Conservation (phyloP, 2,113 vertebrate species). For the Brachionichthys hirsutus region DNA sequence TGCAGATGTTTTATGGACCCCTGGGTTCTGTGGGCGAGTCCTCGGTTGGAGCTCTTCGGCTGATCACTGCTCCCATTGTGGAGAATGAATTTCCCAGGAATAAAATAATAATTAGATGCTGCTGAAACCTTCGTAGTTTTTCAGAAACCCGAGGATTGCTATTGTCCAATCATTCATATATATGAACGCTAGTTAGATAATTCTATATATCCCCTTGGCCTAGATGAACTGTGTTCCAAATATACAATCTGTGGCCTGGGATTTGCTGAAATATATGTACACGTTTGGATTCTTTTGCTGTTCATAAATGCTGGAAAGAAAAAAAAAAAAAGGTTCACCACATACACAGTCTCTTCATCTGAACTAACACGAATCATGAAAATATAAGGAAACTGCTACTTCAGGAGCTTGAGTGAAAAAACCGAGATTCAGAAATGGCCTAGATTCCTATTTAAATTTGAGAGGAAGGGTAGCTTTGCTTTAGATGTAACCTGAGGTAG, state of each 20-base stretch:
- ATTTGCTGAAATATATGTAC: too few relatives aligned
- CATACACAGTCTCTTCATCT: too few relatives aligned
- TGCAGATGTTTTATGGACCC: not conserved
- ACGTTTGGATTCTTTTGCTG: too few relatives aligned
- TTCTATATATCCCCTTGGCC: too few relatives aligned
- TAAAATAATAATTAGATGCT: not conserved
- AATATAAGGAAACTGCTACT: not conserved
- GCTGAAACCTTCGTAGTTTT: too few relatives aligned
- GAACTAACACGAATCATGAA: not conserved
- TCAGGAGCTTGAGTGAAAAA: conserved; percentile 3
- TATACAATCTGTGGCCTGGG: conserved; percentile 5
- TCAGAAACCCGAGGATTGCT: too few relatives aligned
- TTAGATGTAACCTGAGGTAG: not conserved
- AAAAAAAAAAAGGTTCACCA: too few relatives aligned
- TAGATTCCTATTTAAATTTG: conserved; percentile 1
- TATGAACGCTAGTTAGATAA: too few relatives aligned
- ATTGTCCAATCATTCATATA: too few relatives aligned
- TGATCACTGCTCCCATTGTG: not conserved
- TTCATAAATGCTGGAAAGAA: too few relatives aligned
- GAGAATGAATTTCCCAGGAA: not conserved
- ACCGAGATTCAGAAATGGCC: conserved; percentile 10
- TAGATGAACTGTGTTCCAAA: not conserved
- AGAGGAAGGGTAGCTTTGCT: not conserved
- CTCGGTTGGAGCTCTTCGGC: not conserved
- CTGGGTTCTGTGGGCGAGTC: not conserved